These are phyloP conservation scores for Rhagium mordax DNA, from an alignment of 2,888 invertebrate genomes.

Conservation along the genomic window DNA sequence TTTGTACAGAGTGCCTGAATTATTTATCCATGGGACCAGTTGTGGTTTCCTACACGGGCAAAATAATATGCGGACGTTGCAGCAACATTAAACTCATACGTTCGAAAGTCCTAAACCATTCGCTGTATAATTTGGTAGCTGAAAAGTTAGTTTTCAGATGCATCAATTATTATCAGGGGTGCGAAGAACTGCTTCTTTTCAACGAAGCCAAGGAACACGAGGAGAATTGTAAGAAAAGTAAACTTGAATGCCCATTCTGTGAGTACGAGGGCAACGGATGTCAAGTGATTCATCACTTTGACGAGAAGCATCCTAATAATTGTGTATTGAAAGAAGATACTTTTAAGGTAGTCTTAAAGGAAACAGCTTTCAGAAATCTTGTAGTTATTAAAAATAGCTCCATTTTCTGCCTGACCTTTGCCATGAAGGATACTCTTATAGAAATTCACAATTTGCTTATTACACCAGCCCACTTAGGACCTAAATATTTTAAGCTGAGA, in stretches of 20 bases:
- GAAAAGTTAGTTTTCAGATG: not conserved
- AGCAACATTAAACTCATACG: not conserved
- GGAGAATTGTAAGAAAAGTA: not conserved
- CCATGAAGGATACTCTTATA: not conserved
- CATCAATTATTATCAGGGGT: not conserved
- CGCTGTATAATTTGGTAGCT: not conserved
- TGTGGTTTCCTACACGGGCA: not conserved
- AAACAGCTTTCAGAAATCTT: not conserved
- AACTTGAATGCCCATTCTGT: not conserved
- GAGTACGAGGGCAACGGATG: not conserved
- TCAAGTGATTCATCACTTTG: not conserved
- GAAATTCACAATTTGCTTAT: not conserved
- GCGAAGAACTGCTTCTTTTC: not conserved
- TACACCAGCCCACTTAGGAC: not conserved
- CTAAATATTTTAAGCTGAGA: not conserved
- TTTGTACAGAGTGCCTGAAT: not conserved
- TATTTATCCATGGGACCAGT: not conserved
- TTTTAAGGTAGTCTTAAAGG: not conserved
- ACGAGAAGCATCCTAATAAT: not conserved
- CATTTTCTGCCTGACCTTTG: not conserved
- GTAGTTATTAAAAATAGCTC: not conserved
- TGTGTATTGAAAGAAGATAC: not conserved
- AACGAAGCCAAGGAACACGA: not conserved
- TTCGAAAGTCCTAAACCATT: not conserved
- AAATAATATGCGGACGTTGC: not conserved